Base-by-base conservation (phyloP, 35 echinoderm and acorn worm species). In the Anneissia japonica region DNA sequence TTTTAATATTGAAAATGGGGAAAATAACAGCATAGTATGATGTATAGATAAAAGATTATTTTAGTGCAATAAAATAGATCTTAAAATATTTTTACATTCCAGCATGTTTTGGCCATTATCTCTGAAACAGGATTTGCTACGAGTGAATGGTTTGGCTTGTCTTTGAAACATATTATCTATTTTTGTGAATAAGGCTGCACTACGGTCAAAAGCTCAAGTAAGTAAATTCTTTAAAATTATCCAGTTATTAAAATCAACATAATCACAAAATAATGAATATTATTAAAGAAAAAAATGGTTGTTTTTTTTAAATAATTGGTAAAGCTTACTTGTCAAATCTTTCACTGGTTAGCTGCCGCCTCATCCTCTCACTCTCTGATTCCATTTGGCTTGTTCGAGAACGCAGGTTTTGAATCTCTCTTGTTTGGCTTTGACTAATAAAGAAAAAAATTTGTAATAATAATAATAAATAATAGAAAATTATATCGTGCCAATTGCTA, bases 321-420 rank as follows among this genome's bases (percentile, higher is more conserved):
- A 0, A 10, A 93, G 77, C 91, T 40, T 74, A 98, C 91, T 90
- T 91, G 43, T 98, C 95, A 93, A 93, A 97, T 74, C 91, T 87
- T 55, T 97, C 91, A 89, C 88, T 93, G 30, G 95, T 98, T 3
- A 94, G 78, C 80, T 98, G 95, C 36, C 95, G 40, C 32, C 86
- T 88, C 29, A 89, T 46, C 39, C 92, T 86, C 34, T 98, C 95
- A 32, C 83, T 9, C 74, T 94, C 91, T 79, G 91, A 85, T 75
- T 98, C 95, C 35, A 93, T 80, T 77, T 98, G 89, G 21, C 92
- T 83, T 43, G 92, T 74, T 34, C 91, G 87, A 38, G 92, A 93
- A 75, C 95, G 55, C 26, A 98, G 73, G n/a, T 75, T 91, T 74
- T 93, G 91, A 37, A 98, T 82, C 56, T 98, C 95, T 38, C 91